Conservation (phyloP, 1,140 invertebrate genomes). For the Trichomalopsis sarcophagae region DNA sequence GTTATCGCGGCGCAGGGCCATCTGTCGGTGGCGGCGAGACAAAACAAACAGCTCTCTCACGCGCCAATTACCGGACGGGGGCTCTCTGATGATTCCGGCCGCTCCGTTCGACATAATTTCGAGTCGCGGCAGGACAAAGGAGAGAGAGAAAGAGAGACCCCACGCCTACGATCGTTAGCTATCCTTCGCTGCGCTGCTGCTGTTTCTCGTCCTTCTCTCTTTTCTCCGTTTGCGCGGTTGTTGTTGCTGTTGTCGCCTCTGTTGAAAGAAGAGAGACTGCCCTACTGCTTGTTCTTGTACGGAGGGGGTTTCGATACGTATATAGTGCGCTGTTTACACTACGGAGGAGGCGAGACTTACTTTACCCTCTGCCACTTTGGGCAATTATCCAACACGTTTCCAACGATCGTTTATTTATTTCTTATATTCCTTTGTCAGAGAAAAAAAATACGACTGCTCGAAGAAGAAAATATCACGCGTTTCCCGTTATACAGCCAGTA, state of each 20-base stretch:
- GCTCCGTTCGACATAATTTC: slow-evolving; percentile 66
- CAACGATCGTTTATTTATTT: too few species aligned
- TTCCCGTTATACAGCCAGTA: neutral
- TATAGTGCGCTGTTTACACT: too few species aligned
- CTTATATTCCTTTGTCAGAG: too few species aligned
- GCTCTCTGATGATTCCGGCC: slow-evolving; percentile 56
- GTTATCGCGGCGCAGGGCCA: slow-evolving; percentile 50
- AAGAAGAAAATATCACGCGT: too few species aligned
- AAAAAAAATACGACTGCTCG: too few species aligned
- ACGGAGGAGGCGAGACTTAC: too few species aligned
- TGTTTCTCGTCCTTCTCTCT: neutral
- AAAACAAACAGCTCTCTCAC: slow-evolving; percentile 68
- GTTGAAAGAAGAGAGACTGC: neutral
- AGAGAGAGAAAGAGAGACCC: slow-evolving; percentile 52
- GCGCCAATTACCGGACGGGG: slow-evolving; percentile 63
- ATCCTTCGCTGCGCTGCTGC: slow-evolving; percentile 32
- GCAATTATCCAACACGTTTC: too few species aligned
- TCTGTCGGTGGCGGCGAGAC: slow-evolving; percentile 59
- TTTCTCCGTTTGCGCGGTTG: neutral
- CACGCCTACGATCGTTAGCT: slow-evolving; percentile 64
- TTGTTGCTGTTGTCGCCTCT: neutral
- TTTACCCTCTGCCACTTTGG: too few species aligned
- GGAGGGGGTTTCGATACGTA: too few species aligned
- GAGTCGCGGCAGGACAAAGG: slow-evolving; percentile 64
- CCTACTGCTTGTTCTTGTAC: too few species aligned